Base-by-base conservation (phyloP, 2,888 invertebrate genomes). In the Blera fallax region DNA sequence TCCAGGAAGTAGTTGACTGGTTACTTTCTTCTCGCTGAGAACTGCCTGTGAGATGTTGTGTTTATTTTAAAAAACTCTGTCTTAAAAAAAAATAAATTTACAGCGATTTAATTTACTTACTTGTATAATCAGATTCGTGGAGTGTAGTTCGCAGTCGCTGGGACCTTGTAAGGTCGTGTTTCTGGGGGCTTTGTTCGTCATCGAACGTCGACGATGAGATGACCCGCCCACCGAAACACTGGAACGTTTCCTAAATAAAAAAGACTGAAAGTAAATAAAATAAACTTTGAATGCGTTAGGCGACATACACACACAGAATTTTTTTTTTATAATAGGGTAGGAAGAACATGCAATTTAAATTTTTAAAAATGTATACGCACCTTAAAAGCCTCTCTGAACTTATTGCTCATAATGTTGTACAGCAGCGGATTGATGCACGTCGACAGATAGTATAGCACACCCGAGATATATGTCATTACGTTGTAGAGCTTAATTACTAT, bases 341-440 rank as follows among this genome's bases (percentile, higher is more conserved):
- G n/a, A 37, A 56, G n/a, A 40, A 58, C 45, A 73, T 62, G 69
- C 60, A 69, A 34, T 16, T 50, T 29, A 10, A 34, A 52, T 14
- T 18, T 24, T 60, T 40, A 24, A 58, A 43, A 2, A 50, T 10
- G 21, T 43, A 45, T 37, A 87, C 88, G 64, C 93, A 97, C 97
- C 95, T 96, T 97, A 92, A 98, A 98, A 54, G 98, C 98, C 87
- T 96, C 96, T 56, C 98, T 94, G 91, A 98, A 98, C 91, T 98
- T 98, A 91, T 97, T 95, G 8, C 98, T 98, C 98, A 98, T 97
- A 70, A 98, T 96, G 92, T 98, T 97, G 93, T 98, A 98, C 43
- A 98, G 94, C 87, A 98, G 94, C 0, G 98, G 98, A 92, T 98
- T 98, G 90, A 98, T 96, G 89, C 97, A 97, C 8, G 98, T 97